Conservation (phyloP, 2,797 vertebrate species). For the Sebastes hopkinsi region DNA sequence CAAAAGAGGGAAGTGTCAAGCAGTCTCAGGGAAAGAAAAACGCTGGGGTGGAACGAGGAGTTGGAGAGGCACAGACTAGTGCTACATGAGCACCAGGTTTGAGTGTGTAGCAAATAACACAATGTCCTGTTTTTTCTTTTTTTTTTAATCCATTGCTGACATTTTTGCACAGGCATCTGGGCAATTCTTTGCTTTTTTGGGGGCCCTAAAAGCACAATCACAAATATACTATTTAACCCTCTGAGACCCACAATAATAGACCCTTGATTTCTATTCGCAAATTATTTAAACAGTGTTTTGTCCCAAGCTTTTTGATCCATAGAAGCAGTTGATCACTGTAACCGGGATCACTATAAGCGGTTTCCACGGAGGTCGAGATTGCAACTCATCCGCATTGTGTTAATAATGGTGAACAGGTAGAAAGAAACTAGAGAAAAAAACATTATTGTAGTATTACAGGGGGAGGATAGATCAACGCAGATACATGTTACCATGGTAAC, state of each 20-base stretch:
- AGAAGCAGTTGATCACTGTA: no score
- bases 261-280: no score
- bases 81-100: background rate
- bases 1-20: constrained; percentile 34
- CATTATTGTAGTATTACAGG: background rate
- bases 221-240: background rate
- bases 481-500: background rate
- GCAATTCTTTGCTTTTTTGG: background rate
- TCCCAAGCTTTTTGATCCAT: no score
- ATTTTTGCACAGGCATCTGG: constrained; percentile 2
- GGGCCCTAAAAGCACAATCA: background rate
- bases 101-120: constrained; percentile 9
- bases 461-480: background rate
- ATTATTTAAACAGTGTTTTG: no score
- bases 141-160: constrained; percentile 15
- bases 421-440: background rate
- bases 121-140: background rate
- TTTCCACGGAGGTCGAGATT: background rate
- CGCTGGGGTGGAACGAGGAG: constrained; percentile 26
- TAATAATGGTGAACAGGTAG: background rate
- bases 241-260: no score
- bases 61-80: constrained; percentile 37
- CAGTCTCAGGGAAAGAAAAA: constrained; percentile 35
- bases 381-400: background rate
- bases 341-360: no score